Evolutionary conservation across 1,140 invertebrate species (phyloP).

Genomic region (Ectropis grisescens): DNA sequence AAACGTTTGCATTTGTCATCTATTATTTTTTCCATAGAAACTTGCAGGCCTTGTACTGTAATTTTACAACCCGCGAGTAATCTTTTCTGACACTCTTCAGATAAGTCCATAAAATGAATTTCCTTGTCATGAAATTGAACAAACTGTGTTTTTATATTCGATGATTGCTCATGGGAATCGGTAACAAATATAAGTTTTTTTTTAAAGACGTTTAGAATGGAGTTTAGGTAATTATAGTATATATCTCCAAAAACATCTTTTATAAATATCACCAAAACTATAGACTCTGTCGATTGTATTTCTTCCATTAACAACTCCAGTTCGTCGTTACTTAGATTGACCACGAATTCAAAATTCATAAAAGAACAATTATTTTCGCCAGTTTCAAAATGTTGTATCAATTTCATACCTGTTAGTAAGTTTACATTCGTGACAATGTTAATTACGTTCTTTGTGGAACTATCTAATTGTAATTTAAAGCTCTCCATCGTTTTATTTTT

Average conservation of each 20-base stretch:
- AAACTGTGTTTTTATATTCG: too few species aligned
- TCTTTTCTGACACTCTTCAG: background rate
- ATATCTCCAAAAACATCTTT: too few species aligned
- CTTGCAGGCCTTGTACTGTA: too few species aligned
- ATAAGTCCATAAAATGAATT: too few species aligned
- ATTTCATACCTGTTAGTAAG: constrained; percentile 2
- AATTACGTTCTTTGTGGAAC: background rate
- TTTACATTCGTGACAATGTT: background rate
- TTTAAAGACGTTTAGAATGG: background rate
- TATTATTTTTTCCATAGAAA: too few species aligned
- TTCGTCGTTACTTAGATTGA: constrained; percentile 1
- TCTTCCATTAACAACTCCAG: too few species aligned
- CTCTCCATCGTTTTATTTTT: background rate
- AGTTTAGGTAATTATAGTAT: too few species aligned
- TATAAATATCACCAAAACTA: too few species aligned
- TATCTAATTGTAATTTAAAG: background rate
- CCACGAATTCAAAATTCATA: constrained; percentile 1
- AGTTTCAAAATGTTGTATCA: background rate
- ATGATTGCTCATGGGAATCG: too few species aligned
- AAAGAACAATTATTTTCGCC: background rate
- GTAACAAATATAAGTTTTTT: background rate
- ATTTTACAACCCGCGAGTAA: background rate
- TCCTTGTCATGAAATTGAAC: too few species aligned
- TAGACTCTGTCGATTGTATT: too few species aligned
- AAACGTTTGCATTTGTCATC: too few species aligned